Evolutionary conservation across 2,888 invertebrate species (phyloP), one percentile per base, ranked within the genome.

Genomic region (Anoplius nigerrimus): DNA sequence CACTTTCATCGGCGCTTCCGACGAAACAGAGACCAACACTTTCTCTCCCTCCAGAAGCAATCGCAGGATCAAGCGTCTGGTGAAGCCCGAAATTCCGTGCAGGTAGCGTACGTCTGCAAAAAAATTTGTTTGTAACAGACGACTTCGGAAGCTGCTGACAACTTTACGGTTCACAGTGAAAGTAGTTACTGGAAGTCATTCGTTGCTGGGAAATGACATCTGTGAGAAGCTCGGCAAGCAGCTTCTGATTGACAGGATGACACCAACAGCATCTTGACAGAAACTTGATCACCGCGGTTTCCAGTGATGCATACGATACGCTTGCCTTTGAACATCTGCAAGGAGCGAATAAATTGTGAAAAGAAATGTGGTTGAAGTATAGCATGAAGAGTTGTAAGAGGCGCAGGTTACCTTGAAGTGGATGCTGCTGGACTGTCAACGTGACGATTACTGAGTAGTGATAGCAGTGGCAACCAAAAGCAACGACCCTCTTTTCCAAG

Each of bases 401-500:
- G 11, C 15, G 0, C 2, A 1, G 21, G 15, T 48, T 75, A 88
- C 87, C 85, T 85, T 15, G 84, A 80, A 6, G 84, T 85, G 11
- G 85, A 84, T 0, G 80, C 70, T 1, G 88, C 86, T 59, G 86
- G 82, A 79, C 82, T 87, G 80, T 86, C 86, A 85, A 91, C 85
- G 22, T 92, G 90, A 52, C 92, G 91, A 83, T 92, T 92, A 85
- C 95, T 95, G 27, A 95, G 91, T 85, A 95, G 90, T 68, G 93
- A 92, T 11, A 97, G 90, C 71, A 97, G 90, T 2, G 95, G 95
- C 55, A 93, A 91, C 97, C 97, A 97, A 90, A 97, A 97, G n/a
- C 92, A 91, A 2, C 94, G 92, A 6, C 96, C 97, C 76, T 95
- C 93, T 57, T 91, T 89, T 15, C 97, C 97, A 55, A 97, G 91